Base-by-base conservation (phyloP, 2,888 invertebrate genomes). In the Melinopterus prodromus region DNA sequence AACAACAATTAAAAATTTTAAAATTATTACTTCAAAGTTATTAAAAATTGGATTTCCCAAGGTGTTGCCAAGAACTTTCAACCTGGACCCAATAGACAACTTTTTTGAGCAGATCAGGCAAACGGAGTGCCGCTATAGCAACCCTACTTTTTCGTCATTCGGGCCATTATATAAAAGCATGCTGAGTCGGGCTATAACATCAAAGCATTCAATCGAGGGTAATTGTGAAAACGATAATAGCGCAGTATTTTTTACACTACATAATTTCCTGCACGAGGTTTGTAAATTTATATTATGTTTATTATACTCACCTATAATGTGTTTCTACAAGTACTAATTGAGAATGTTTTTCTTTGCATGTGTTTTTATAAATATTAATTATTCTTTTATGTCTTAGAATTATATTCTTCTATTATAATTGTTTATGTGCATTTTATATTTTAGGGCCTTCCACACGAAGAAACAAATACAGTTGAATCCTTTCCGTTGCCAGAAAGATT, bases 261-360 rank as follows among this genome's bases (percentile, higher is more conserved):
- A 74, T n/a, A 26, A 74, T 5, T 38, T 38, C 9, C 38, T 9
- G 38, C 6, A 38, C 6, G 38, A 38, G 38, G 9, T 38, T 38
- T 38, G 38, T 38, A 38, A 38, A 38, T 38, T 38, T 38, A 38
- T 38, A 38, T 38, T 38, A 6, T 9, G 6, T 38, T 38, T 38
- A 38, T 38, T 38, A 38, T 38, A 38, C 38, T 38, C 6, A 38
- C 38, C 38, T 6, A 38, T 38, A 38, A 38, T 38, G 38, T 38
- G 38, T 38, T 38, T 37, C 69, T 69, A 9, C 69, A 71, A 37
- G 38, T n/a, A 70, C 16, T 16, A 79, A 80, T 82, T 83, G 69
- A 81, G 80, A 9, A 77, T 82, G 53, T 80, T 81, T 78, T 81
- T 76, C 5, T 70, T 77, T 38, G 80, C 80, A 77, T 71, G 15